phyloP scores from a whole-genome alignment of 2,113 vertebrate genomes.

The Calyptomena viridis region DNA sequence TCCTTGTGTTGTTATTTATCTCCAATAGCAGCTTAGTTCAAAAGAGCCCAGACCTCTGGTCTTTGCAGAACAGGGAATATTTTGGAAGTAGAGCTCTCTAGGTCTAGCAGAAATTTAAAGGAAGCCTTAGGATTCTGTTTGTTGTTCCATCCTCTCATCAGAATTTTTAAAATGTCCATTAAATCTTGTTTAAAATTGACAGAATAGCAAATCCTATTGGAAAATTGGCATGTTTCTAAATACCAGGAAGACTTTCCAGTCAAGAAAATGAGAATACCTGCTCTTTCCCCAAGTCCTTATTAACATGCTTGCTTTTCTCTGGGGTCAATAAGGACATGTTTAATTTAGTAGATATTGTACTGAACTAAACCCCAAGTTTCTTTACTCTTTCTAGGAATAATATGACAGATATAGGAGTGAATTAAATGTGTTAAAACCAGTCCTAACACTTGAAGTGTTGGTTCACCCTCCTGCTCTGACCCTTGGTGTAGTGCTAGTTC shows the following conservation, averaged over 20 bases:
- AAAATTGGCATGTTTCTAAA: neutral
- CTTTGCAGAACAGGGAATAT: neutral
- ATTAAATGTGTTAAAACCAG: neutral
- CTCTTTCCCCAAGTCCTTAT: neutral
- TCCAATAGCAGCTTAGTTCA: neutral
- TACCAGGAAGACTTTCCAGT: neutral
- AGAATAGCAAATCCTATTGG: neutral
- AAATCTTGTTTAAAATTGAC: neutral
- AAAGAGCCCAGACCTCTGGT: neutral
- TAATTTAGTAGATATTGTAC: neutral
- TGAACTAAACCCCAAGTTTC: neutral
- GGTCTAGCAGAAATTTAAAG: neutral
- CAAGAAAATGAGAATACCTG: neutral
- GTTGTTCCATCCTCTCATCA: neutral
- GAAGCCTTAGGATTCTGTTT: neutral
- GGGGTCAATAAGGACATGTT: neutral
- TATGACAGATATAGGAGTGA: neutral
- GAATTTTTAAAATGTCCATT: neutral
- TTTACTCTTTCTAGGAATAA: neutral
- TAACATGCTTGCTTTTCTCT: neutral
- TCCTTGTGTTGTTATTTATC: neutral
- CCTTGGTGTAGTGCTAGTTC: neutral
- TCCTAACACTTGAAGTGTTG: neutral
- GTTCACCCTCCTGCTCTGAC: neutral
- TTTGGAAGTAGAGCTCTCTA: neutral